A percentile compares a stretch with the other conserved stretches of the same genome.
phyloP scores from a whole-genome alignment of 2,888 invertebrate species.

The Cenopis cana region DNA sequence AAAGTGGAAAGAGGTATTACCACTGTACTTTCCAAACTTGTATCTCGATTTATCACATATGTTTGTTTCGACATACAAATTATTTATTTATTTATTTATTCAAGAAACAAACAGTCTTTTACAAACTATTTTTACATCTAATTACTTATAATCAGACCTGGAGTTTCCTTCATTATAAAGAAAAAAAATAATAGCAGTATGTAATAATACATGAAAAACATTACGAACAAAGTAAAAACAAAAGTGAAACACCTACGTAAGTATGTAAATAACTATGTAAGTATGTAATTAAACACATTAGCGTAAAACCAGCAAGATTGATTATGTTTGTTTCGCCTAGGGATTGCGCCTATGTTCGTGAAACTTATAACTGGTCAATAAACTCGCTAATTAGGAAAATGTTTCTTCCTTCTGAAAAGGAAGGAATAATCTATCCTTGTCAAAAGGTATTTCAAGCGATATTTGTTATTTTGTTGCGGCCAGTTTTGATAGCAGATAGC shows the following conservation, averaged over 20 bases:
- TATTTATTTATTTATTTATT: too few species aligned
- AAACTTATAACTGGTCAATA: not conserved
- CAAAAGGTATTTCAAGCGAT: not conserved
- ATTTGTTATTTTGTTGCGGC: not conserved
- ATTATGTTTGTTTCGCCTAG: not conserved
- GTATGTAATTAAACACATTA: slow-evolving; percentile 5
- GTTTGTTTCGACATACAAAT: slow-evolving; percentile 1
- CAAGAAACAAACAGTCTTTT: too few species aligned
- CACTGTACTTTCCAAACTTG: slow-evolving; percentile 8
- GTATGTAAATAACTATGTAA: too few species aligned
- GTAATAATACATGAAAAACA: too few species aligned
- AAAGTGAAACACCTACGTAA: too few species aligned
- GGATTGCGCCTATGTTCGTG: not conserved
- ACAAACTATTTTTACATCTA: too few species aligned
- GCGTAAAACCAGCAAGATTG: not conserved
- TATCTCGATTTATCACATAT: slow-evolving; percentile 2
- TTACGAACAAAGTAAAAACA: too few species aligned
- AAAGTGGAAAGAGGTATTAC: slow-evolving; percentile 9
- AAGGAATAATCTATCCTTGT: too few species aligned
- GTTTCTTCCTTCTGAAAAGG: not conserved
- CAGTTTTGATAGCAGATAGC: not conserved
- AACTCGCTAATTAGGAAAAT: not conserved
- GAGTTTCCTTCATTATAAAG: too few species aligned
- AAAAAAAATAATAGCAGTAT: too few species aligned
- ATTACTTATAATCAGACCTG: too few species aligned